Evolutionary conservation across 1,140 invertebrate genomes (phyloP).

Genomic region (Ptiloglossa arizonensis): DNA sequence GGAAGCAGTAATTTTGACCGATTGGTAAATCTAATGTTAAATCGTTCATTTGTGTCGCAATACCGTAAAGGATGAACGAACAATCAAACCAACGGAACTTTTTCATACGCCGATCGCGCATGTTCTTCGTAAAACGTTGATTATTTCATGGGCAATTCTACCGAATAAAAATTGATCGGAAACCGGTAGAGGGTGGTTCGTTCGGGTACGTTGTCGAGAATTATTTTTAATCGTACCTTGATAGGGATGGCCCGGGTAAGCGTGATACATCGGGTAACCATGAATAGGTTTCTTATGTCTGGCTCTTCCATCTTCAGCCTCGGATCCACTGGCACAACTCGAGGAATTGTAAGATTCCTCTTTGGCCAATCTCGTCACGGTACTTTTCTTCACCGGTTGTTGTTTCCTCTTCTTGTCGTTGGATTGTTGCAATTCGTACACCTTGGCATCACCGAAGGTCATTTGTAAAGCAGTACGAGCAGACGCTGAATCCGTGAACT

Average conservation of each 20-base stretch:
- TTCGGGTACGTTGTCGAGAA: no score
- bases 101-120: no score
- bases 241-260: constrained; percentile 69
- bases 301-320: constrained; percentile 83
- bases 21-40: no score
- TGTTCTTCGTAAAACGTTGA: no score
- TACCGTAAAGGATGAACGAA: no score
- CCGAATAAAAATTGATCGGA: no score
- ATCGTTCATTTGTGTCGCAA: no score
- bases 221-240: constrained; percentile 65
- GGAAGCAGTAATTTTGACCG: no score
- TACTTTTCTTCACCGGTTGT: constrained; percentile 76
- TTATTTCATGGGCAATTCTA: no score
- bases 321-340: constrained; percentile 86
- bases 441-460: constrained; percentile 71
- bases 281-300: constrained; percentile 67
- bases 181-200: no score
- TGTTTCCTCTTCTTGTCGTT: constrained; percentile 77
- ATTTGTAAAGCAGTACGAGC: constrained; percentile 90
- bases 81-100: no score
- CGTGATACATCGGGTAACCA: constrained; percentile 68
- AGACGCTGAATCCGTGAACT: constrained; percentile 93
- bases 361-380: constrained; percentile 59
- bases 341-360: constrained; percentile 81
- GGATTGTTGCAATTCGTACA: constrained; percentile 81